phyloP scores from a whole-genome alignment of 2,888 invertebrate species.

The Heliconius cydno region DNA sequence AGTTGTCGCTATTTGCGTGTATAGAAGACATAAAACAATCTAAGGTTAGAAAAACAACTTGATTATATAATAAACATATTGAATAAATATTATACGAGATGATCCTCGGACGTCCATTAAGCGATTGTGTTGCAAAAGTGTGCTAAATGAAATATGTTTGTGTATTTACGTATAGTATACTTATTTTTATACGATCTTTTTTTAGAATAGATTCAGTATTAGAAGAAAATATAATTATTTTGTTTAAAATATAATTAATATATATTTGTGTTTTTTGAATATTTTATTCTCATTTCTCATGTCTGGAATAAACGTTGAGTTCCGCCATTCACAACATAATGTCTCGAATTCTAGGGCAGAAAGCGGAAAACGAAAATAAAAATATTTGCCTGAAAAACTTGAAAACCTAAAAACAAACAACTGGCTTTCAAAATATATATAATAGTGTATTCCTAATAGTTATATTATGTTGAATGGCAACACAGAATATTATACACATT shows the following conservation, averaged over 20 bases:
- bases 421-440: neutral
- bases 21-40: slow-evolving; percentile 6
- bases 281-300: no score
- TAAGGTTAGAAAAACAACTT: slow-evolving; percentile 24
- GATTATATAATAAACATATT: slow-evolving; percentile 20
- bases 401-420: neutral
- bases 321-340: no score
- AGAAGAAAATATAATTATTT: neutral
- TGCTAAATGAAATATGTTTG: slow-evolving; percentile 3
- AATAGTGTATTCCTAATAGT: slow-evolving; percentile 3
- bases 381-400: neutral
- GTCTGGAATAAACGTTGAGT: no score
- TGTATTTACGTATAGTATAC: neutral
- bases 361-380: neutral
- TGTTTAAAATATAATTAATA: neutral
- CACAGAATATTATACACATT: slow-evolving; percentile 17
- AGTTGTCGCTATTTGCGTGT: slow-evolving; percentile 14
- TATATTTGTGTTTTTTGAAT: no score
- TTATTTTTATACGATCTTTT: neutral
- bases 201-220: no score
- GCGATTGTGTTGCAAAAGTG: slow-evolving; percentile 9
- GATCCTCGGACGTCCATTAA: neutral
- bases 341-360: neutral
- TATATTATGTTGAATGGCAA: no score
- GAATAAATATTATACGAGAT: slow-evolving; percentile 21